phyloP scores from a whole-genome alignment of 2,888 invertebrate species.

The Pseudococcus longispinus region DNA sequence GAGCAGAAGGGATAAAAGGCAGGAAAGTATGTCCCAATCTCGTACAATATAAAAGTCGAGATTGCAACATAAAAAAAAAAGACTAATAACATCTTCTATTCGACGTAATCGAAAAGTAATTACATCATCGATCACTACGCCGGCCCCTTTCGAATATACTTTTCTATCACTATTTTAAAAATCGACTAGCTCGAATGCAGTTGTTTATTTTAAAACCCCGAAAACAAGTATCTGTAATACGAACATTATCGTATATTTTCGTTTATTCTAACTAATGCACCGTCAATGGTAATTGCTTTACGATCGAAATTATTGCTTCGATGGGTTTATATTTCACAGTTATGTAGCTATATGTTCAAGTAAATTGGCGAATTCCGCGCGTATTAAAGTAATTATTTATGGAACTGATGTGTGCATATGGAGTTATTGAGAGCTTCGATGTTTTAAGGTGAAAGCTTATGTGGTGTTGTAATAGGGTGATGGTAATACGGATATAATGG shows the following conservation, averaged over 20 bases:
- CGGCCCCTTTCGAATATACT: background rate
- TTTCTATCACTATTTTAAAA: conserved; percentile 35
- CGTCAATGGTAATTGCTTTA: conserved; percentile 54
- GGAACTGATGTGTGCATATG: background rate
- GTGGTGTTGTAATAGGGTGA: background rate
- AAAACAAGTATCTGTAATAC: conserved; percentile 11
- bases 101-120: conserved; percentile 56
- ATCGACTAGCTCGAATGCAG: conserved; percentile 19
- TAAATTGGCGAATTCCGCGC: conserved; percentile 25
- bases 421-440: background rate
- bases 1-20: conserved; percentile 41
- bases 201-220: conserved; percentile 30
- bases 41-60: conserved; percentile 47
- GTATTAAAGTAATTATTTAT: conserved; percentile 34
- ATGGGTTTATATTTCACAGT: conserved; percentile 26
- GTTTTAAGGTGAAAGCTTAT: conserved; percentile 12
- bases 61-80: conserved; percentile 49
- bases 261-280: conserved; percentile 55
- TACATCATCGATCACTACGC: conserved; percentile 55
- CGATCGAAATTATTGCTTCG: conserved; percentile 48
- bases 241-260: conserved; percentile 57
- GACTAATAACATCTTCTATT: conserved; percentile 53
- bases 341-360: conserved; percentile 39
- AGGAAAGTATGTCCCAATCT: conserved; percentile 50
- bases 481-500: background rate